Percentiles rank a stretch among this genome's conserved stretches.
Conservation (phyloP, 2,888 invertebrate species). For the Leptopilina myrica region DNA sequence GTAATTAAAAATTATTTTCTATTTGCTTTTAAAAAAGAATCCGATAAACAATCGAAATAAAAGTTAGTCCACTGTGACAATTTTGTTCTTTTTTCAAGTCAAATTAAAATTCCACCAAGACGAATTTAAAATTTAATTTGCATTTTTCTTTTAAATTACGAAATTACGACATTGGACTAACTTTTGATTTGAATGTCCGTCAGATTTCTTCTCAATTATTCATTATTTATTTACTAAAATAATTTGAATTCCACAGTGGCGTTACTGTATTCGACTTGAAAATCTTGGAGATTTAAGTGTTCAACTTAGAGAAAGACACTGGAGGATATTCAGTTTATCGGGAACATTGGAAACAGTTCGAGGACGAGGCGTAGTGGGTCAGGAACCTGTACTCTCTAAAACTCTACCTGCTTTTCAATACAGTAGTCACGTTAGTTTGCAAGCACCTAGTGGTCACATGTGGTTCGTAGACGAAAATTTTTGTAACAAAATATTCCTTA, state of each 20-base stretch:
- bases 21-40: too few relatives aligned
- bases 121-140: too few relatives aligned
- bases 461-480: conserved; percentile 81
- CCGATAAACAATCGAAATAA: too few relatives aligned
- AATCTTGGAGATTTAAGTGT: conserved; percentile 93
- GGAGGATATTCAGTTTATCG: conserved; percentile 97
- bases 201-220: too few relatives aligned
- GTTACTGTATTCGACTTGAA: conserved; percentile 97
- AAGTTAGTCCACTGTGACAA: too few relatives aligned
- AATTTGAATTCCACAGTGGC: conserved; percentile 83
- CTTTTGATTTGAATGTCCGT: too few relatives aligned
- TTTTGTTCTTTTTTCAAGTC: too few relatives aligned
- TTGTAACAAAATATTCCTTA: conserved; percentile 19
- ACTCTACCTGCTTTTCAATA: conserved; percentile 97
- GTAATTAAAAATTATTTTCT: too few relatives aligned
- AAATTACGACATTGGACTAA: too few relatives aligned
- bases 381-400: conserved; percentile 94
- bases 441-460: conserved; percentile 98
- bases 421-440: conserved; percentile 96
- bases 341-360: conserved; percentile 96
- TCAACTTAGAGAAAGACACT: conserved; percentile 96
- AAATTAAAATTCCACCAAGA: too few relatives aligned
- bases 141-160: too few relatives aligned
- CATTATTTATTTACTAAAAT: too few relatives aligned
- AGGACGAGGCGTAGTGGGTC: conserved; percentile 97